Evolutionary conservation across 2,797 vertebrate species (phyloP).

Genomic region (Spheniscus humboldti): DNA sequence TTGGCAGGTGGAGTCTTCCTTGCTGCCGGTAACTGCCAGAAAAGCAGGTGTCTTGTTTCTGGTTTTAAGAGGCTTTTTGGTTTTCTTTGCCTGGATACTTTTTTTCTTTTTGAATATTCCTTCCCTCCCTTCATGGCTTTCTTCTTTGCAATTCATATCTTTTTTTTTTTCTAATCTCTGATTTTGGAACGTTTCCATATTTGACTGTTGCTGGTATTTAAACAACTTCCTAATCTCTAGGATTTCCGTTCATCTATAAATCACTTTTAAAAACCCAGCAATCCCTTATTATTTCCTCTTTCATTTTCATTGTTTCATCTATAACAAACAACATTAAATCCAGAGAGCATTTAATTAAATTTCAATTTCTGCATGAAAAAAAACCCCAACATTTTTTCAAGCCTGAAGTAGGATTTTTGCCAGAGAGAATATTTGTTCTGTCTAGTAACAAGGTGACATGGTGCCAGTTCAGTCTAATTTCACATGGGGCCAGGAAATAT

Average conservation of each 20-base stretch:
- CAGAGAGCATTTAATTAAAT: constrained; percentile 47
- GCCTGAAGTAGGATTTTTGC: constrained; percentile 34
- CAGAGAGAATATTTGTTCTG: constrained; percentile 50
- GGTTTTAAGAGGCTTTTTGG: background rate
- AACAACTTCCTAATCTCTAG: constrained; percentile 57
- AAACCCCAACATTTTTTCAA: constrained; percentile 17
- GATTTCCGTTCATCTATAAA: constrained; percentile 64
- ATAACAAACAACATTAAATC: constrained; percentile 57
- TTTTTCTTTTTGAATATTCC: background rate
- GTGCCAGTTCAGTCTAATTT: background rate
- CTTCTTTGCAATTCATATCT: background rate
- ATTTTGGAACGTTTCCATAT: constrained; percentile 56
- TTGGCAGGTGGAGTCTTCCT: constrained; percentile 7
- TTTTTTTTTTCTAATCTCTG: constrained; percentile 16
- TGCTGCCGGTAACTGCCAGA: constrained; percentile 21
- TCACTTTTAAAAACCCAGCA: constrained; percentile 52
- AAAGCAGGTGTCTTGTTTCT: constrained; percentile 47
- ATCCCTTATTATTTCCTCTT: constrained; percentile 40
- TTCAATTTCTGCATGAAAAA: constrained; percentile 60
- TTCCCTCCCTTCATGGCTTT: constrained; percentile 13
- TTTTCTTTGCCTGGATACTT: background rate
- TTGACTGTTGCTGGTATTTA: constrained; percentile 40
- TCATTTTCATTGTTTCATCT: constrained; percentile 42
- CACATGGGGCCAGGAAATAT: background rate
- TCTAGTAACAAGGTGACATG: constrained; percentile 14